Percentiles rank a stretch among this genome's conserved stretches.
phyloP scores from a whole-genome alignment of 2,797 vertebrate genomes.

The Clarias pachynema region DNA sequence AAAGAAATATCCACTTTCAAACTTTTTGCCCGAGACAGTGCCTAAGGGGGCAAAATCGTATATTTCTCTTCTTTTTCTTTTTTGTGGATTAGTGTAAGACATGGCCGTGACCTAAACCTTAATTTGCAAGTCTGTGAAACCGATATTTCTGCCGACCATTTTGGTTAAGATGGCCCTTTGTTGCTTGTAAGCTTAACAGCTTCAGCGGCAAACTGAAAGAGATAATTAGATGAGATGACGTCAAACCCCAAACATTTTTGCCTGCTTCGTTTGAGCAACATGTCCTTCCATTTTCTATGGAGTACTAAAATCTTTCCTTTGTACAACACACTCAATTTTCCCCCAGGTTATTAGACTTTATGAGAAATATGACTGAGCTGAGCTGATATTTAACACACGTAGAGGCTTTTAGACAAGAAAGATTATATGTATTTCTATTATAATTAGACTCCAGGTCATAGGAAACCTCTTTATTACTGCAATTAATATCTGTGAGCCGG shows the following conservation, averaged over 20 bases:
- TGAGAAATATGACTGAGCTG: conserved; percentile 3
- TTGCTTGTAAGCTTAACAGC: not conserved
- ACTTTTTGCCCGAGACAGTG: not conserved
- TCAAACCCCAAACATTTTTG: not conserved
- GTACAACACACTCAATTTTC: not conserved
- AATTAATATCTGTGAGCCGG: conserved; percentile 50
- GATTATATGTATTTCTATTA: conserved; percentile 50
- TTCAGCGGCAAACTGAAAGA: not conserved
- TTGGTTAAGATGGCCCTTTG: not conserved
- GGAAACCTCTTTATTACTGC: conserved; percentile 51
- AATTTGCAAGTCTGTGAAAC: conserved; percentile 2
- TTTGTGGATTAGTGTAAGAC: not conserved
- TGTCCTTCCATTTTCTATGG: too few species aligned
- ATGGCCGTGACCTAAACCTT: not conserved
- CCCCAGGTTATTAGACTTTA: not conserved
- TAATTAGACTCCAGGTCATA: conserved; percentile 44
- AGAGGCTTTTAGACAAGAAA: conserved; percentile 21
- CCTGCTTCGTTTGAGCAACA: not conserved
- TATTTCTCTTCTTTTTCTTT: not conserved
- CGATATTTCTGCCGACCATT: not conserved
- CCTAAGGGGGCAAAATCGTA: not conserved
- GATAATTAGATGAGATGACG: not conserved
- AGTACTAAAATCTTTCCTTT: not conserved
- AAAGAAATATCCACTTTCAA: not conserved
- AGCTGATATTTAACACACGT: conserved; percentile 22